phyloP scores from a whole-genome alignment of 2,113 vertebrate genomes.

The Elgaria multicarinata region DNA sequence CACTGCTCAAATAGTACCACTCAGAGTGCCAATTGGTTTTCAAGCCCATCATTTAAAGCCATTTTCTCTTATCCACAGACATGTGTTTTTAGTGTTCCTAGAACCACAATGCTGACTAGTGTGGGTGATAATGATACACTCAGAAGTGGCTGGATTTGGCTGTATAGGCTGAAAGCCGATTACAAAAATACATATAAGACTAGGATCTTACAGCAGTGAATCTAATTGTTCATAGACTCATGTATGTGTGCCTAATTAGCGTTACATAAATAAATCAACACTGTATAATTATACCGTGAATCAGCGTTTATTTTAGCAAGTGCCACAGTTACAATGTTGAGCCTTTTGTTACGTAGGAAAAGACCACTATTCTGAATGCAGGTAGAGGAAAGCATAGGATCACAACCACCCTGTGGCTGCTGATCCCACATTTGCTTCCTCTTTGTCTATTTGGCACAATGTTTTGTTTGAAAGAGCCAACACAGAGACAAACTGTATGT shows the following conservation, averaged over 20 bases:
- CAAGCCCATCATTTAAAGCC: neutral
- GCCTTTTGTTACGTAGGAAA: neutral
- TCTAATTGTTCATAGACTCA: constrained; percentile 20
- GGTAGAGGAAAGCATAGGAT: neutral
- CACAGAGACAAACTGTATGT: neutral
- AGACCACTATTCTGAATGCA: neutral
- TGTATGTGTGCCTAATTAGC: neutral
- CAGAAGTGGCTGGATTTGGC: neutral
- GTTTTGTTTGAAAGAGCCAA: no score
- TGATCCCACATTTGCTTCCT: neutral
- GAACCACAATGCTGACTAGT: neutral
- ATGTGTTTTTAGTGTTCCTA: neutral
- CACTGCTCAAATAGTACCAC: neutral
- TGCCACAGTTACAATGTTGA: neutral
- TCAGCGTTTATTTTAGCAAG: constrained; percentile 12
- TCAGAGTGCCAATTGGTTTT: neutral
- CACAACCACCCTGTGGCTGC: neutral
- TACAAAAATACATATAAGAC: neutral
- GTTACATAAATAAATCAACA: constrained; percentile 22
- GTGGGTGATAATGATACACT: neutral
- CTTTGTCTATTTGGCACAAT: neutral
- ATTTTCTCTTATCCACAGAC: neutral
- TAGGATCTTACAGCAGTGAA: neutral
- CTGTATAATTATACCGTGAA: constrained; percentile 15
- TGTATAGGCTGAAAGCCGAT: neutral